Percentiles rank a stretch among this genome's conserved stretches.
These are phyloP conservation scores for Liposcelis brunnea DNA, from an alignment of 2,888 invertebrate species.

Conservation along the genomic window DNA sequence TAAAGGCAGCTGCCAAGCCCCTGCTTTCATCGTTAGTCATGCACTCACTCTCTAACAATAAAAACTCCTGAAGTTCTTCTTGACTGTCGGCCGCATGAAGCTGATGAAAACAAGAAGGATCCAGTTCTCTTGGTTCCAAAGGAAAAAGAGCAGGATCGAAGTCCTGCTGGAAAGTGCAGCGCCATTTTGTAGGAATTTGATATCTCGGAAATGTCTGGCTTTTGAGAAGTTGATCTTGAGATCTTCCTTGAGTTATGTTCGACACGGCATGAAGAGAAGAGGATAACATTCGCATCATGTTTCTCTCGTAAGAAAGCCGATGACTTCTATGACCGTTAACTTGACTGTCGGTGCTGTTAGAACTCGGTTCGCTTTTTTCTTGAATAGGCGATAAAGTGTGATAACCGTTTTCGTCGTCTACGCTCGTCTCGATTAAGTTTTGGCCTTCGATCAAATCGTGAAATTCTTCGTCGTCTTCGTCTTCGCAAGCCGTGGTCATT, in stretches of 20 bases:
- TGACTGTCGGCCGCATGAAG: slow-evolving; percentile 40
- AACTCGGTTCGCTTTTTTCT: slow-evolving; percentile 36
- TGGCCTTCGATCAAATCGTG: slow-evolving; percentile 16
- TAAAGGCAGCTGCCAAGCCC: slow-evolving; percentile 32
- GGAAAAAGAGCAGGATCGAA: slow-evolving; percentile 27
- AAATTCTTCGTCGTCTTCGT: slow-evolving; percentile 16
- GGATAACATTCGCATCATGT: slow-evolving; percentile 21
- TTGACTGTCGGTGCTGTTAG: slow-evolving; percentile 28
- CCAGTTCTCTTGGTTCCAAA: slow-evolving; percentile 38
- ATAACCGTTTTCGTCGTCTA: slow-evolving; percentile 18
- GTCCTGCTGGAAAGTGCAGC: background rate
- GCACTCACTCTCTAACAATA: slow-evolving; percentile 40
- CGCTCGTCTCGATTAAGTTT: slow-evolving; percentile 16
- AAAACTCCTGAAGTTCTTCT: slow-evolving; percentile 42
- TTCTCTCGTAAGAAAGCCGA: slow-evolving; percentile 3
- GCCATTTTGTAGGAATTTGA: slow-evolving; percentile 23
- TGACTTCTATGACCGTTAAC: too few species aligned
- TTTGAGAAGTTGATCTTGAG: slow-evolving; percentile 8
- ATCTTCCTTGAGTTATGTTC: slow-evolving; percentile 2
- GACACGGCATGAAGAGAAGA: slow-evolving; percentile 20
- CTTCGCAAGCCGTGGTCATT: slow-evolving; percentile 16
- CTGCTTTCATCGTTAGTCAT: slow-evolving; percentile 28
- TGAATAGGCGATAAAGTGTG: slow-evolving; percentile 36
- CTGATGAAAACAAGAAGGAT: slow-evolving; percentile 36
- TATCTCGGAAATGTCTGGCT: slow-evolving; percentile 35